phyloP scores from a whole-genome alignment of 2,113 vertebrate species.

The Ondatra zibethicus region DNA sequence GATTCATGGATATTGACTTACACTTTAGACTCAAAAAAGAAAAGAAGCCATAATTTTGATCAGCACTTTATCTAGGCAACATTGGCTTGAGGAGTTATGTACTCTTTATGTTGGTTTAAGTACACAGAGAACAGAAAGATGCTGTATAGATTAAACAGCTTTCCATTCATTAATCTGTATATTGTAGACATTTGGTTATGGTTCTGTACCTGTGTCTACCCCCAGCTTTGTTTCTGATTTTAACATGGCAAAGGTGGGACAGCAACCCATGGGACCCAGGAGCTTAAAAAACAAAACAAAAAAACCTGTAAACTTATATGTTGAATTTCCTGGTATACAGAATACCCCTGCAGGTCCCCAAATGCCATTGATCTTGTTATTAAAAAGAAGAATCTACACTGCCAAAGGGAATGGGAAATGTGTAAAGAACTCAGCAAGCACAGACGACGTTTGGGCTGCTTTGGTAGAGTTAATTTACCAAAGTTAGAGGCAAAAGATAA shows the following conservation, averaged over 20 bases:
- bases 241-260: background rate
- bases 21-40: background rate
- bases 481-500: background rate
- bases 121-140: background rate
- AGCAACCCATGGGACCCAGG: background rate
- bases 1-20: background rate
- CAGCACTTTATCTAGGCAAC: background rate
- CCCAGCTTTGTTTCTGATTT: background rate
- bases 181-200: background rate
- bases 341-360: background rate
- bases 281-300: background rate
- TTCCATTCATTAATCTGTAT: background rate
- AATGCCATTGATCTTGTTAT: background rate
- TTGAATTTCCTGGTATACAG: constrained; percentile 50
- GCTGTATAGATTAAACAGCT: background rate
- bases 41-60: background rate
- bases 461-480: background rate
- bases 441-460: background rate
- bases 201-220: background rate
- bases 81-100: background rate
- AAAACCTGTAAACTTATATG: background rate
- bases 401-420: background rate
- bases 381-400: background rate
- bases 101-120: background rate
- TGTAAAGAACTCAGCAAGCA: background rate